A percentile compares a stretch with the other conserved stretches of the same genome.
Conservation (phyloP, 1,140 invertebrate genomes). For the Philopotamus ludificatus region DNA sequence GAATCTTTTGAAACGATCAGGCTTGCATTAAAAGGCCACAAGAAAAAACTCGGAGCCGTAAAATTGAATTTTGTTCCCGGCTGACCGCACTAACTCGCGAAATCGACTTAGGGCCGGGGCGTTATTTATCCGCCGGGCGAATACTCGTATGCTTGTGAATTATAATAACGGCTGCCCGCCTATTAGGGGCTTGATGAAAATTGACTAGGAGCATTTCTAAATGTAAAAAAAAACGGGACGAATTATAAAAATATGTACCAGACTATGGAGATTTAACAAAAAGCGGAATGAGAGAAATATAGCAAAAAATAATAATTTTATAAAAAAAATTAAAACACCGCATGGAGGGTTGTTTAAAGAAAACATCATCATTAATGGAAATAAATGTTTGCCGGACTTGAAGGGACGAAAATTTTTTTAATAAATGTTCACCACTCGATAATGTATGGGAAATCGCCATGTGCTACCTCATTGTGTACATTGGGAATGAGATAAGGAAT, state of each 20-base stretch:
- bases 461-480: slow-evolving; percentile 7
- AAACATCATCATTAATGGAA: not conserved
- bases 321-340: no score
- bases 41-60: slow-evolving; percentile 36
- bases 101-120: slow-evolving; percentile 37
- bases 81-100: slow-evolving; percentile 38
- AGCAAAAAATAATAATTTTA: no score
- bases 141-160: slow-evolving; percentile 18
- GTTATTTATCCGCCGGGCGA: slow-evolving; percentile 25
- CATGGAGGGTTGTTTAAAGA: no score
- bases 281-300: no score
- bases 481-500: slow-evolving; percentile 9
- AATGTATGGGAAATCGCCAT: slow-evolving; percentile 36
- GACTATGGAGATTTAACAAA: no score
- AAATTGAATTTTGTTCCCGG: slow-evolving; percentile 41
- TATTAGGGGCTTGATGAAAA: not conserved
- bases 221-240: no score
- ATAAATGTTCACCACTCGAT: slow-evolving; percentile 36
- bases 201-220: not conserved
- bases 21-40: slow-evolving; percentile 12
- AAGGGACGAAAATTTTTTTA: slow-evolving; percentile 24
- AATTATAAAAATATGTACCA: no score
- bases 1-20: not conserved
- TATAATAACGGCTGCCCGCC: slow-evolving; percentile 7
- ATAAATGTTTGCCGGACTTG: slow-evolving; percentile 2